phyloP scores from a whole-genome alignment of 2,888 invertebrate genomes.

The Tenthredo mesomela region DNA sequence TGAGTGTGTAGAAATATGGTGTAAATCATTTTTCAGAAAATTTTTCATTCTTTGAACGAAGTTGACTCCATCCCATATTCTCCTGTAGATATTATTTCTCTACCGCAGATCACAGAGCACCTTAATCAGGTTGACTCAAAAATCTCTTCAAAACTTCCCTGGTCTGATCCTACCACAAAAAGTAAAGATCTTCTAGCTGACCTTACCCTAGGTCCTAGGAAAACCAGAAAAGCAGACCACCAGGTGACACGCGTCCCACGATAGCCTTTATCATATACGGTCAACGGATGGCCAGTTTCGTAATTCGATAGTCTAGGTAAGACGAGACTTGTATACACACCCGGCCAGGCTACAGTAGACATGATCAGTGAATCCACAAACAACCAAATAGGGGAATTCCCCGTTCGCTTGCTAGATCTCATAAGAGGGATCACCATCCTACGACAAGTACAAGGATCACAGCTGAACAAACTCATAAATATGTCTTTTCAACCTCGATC shows the following conservation, averaged over 20 bases:
- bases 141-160: neutral
- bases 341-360: neutral
- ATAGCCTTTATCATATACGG: conserved; percentile 28
- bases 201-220: neutral
- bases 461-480: neutral
- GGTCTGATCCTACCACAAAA: neutral
- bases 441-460: neutral
- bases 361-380: neutral
- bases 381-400: conserved; percentile 10
- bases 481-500: neutral
- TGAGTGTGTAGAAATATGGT: neutral
- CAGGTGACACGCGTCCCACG: conserved; percentile 30
- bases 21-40: neutral
- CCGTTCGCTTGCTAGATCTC: neutral
- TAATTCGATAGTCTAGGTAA: conserved; percentile 27
- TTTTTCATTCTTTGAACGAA: neutral
- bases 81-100: neutral
- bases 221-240: neutral
- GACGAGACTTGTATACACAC: conserved; percentile 4
- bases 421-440: neutral
- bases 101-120: neutral
- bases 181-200: neutral
- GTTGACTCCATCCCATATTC: neutral
- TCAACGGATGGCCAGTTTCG: neutral
- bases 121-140: neutral